Conservation (phyloP, 2,113 vertebrate genomes). For the Garra rufa region DNA sequence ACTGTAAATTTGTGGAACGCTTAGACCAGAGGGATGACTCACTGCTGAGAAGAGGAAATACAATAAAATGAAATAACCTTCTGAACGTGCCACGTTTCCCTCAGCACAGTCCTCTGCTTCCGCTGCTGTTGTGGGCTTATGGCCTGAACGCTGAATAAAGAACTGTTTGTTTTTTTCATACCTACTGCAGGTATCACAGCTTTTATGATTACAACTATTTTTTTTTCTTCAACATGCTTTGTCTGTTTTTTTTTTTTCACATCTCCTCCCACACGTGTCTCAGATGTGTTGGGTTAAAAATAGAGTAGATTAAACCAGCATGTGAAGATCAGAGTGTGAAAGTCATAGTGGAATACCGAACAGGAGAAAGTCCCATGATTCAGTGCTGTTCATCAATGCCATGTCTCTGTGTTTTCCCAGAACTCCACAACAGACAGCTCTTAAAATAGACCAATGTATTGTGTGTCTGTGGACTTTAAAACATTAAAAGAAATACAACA, state of each 20-base stretch:
- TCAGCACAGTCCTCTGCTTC: conserved; percentile 51
- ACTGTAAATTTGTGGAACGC: conserved; percentile 58
- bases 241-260: conserved; percentile 42
- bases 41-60: conserved; percentile 55
- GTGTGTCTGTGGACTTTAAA: not conserved
- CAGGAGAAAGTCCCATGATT: conserved; percentile 8
- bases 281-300: conserved; percentile 37
- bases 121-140: conserved; percentile 52
- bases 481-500: not conserved
- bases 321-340: conserved; percentile 34
- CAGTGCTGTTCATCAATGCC: not conserved
- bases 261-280: conserved; percentile 50
- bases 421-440: not conserved
- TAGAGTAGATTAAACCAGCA: conserved; percentile 30
- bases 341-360: conserved; percentile 1
- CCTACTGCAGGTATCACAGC: not conserved
- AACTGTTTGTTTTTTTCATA: conserved; percentile 40
- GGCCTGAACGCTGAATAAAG: conserved; percentile 53
- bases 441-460: not conserved
- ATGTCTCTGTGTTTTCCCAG: not conserved
- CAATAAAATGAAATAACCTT: conserved; percentile 56
- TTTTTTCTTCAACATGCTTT: conserved; percentile 48
- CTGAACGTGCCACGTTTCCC: conserved; percentile 49
- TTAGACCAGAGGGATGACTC: conserved; percentile 65
- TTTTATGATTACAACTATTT: conserved; percentile 13